Base-by-base conservation (phyloP, 2,888 invertebrate species). In the Plebejus anna region DNA sequence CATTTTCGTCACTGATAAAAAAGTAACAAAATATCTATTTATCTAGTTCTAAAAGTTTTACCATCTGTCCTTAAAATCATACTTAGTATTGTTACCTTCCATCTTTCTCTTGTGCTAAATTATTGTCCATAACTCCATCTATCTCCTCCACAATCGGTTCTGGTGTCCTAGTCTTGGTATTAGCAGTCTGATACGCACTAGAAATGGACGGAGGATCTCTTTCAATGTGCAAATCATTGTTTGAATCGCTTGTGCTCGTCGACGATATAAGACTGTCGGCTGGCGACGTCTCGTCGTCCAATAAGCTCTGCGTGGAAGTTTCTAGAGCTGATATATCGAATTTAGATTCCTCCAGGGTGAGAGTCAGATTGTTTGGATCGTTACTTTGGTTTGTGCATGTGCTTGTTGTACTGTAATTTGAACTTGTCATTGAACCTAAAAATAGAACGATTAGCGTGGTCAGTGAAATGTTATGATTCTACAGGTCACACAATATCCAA, bases 231-330 rank as follows among this genome's bases (percentile, higher is more conserved):
- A 94, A 82, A 76, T 94, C 93, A 78, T 95, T 95, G 77, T 95
- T 95, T 0, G 95, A 94, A 81, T 95, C 96, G 75, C 95, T 95
- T 13, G 95, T 95, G 82, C 96, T 96, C 1, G 94, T 93, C 0
- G 94, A 94, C 59, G 95, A 96, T 79, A 97, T 96, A 75, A 97
- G 89, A 84, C 97, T 97, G 82, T 97, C 97, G 0, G 97, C 97
- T 16, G 97, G 97, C 0, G 97, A 97, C 0, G 97, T 97, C 85
- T 97, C 97, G 82, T 97, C 97, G 80, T 97, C 97, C 51, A 97
- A 91, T 55, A 97, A 88, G 78, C 95, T 95, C 66, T 95, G 96
- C 0, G 95, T 95, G 70, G 96, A 96, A 28, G 95, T 95, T 79
- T 96, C 96, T 75, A 95, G 92, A 75, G 96, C 96, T 2, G 96